Evolutionary conservation across 2,888 invertebrate genomes (phyloP), one percentile per base, ranked within the genome.

Genomic region (Watsonalla cultraria): DNA sequence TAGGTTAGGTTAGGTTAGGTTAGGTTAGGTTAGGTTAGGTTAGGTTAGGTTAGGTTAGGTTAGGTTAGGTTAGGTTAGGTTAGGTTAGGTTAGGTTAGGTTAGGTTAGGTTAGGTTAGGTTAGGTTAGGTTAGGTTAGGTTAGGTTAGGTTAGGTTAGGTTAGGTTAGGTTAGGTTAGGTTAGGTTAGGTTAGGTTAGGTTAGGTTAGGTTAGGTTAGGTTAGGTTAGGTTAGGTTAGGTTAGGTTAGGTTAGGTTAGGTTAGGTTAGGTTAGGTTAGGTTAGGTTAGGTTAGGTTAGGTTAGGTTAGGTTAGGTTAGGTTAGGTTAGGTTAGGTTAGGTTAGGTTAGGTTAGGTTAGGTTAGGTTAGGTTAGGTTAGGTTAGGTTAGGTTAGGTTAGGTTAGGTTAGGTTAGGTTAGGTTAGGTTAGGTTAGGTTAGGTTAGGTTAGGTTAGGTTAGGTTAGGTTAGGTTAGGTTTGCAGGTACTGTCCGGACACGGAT

Each of bases 1-100:
- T 59, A 59, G 60, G 60, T 60, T 59, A 60, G 60, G 60, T 57
- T 60, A 59, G 56, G 59, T 52, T 55, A 50, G 50, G 51, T 52
- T 51, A 55, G 53, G 54, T 50, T 53, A 51, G 52, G 54, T 52
- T 54, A 52, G 51, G 54, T 45, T 53, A 52, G 54, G 56, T 52
- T 58, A 58, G 56, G 56, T 56, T 55, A 55, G 55, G 55, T 55
- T 55, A 55, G 55, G 53, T 53, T 53, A 53, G 54, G 54, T 54
- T 54, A 54, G 54, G 54, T 54, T 54, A 54, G 54, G 54, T 54
- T 54, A 52, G 54, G 52, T 55, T 52, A 52, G 55, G 52, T 55
- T 52, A 52, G 55, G 52, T 55, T 55, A 56, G 55, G 52, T 55
- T 53, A 53, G 55, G 52, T 52, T 54, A 54, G 56, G 56, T 53